phyloP scores from a whole-genome alignment of 2,113 vertebrate species.

The Epinephelus fuscoguttatus region DNA sequence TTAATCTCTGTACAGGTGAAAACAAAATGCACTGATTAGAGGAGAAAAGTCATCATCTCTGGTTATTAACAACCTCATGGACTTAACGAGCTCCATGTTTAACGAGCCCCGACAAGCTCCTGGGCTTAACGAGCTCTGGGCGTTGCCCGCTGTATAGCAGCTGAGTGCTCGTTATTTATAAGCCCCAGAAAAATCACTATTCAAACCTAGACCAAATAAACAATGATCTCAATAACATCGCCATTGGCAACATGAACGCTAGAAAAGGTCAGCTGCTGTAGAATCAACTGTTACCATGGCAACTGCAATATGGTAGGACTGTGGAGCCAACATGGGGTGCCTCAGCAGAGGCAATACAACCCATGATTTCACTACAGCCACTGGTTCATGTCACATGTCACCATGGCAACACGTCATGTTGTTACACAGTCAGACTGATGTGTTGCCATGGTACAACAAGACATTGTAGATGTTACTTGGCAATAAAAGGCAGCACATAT shows the following conservation, averaged over 20 bases:
- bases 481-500: too few species aligned
- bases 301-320: not conserved
- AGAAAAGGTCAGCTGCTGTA: slow-evolving; percentile 32
- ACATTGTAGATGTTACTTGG: too few species aligned
- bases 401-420: too few species aligned
- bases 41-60: not conserved
- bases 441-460: not conserved
- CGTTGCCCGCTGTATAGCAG: not conserved
- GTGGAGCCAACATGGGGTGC: slow-evolving; percentile 14
- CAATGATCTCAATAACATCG: not conserved
- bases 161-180: not conserved
- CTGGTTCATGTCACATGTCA: not conserved
- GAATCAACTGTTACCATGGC: slow-evolving; percentile 30
- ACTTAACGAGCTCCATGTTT: slow-evolving; percentile 7
- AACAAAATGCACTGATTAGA: not conserved
- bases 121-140: slow-evolving; percentile 13
- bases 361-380: not conserved
- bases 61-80: not conserved
- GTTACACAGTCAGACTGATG: not conserved
- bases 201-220: not conserved
- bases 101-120: not conserved
- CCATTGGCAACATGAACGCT: slow-evolving; percentile 23
- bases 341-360: not conserved
- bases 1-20: not conserved
- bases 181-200: not conserved